Conservation (phyloP, 2,797 vertebrate species). For the Crenichthys baileyi region DNA sequence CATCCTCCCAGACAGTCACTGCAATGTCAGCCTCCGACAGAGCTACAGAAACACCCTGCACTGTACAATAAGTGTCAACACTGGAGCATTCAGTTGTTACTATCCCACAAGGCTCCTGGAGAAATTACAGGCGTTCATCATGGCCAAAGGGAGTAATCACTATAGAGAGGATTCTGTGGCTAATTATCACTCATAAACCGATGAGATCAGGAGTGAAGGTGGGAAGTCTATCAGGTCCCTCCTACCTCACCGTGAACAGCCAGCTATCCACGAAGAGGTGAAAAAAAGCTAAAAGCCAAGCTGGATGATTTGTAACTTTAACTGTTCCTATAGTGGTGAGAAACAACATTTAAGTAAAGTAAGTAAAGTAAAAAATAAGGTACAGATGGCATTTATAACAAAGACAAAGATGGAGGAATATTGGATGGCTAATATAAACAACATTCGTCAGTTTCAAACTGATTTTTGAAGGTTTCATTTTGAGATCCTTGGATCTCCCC, state of each 20-base stretch:
- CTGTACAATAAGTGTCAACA: conserved; percentile 40
- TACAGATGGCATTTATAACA: conserved; percentile 19
- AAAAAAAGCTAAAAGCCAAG: conserved; percentile 1
- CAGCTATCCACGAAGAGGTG: background rate
- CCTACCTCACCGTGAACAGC: conserved; percentile 23
- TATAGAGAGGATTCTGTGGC: conserved; percentile 15
- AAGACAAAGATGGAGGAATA: background rate
- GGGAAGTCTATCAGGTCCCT: conserved; percentile 1
- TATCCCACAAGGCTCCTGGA: conserved; percentile 20
- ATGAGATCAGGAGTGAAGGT: conserved; percentile 25
- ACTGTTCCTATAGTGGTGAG: conserved; percentile 7
- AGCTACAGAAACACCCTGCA: conserved; percentile 10
- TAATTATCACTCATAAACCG: conserved; percentile 25
- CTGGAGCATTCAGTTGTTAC: conserved; percentile 30
- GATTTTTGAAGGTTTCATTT: conserved; percentile 46
- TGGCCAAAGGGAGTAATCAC: conserved; percentile 14
- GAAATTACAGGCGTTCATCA: conserved; percentile 41
- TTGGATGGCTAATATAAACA: conserved; percentile 5
- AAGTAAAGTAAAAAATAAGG: background rate
- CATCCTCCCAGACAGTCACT: conserved; percentile 39
- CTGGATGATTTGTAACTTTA: conserved; percentile 11
- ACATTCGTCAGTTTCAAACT: conserved; percentile 13
- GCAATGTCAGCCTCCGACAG: conserved; percentile 29
- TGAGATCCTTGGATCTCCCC: conserved; percentile 56
- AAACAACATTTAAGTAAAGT: conserved; percentile 1